phyloP scores from a whole-genome alignment of 2,888 invertebrate species.

The Aphrophora alni region DNA sequence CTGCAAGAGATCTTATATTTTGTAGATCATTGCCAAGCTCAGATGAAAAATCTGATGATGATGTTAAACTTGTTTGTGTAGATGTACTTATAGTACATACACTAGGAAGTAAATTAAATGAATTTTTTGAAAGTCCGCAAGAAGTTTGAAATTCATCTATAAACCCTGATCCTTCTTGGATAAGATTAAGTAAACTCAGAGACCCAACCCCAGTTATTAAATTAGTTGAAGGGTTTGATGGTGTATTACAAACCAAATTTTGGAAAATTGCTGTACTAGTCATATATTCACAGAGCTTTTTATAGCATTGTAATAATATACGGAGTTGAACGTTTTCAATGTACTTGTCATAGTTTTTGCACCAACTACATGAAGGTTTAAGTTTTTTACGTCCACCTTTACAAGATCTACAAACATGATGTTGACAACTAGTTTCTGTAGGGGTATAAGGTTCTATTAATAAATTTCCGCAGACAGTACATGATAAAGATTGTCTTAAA shows the following conservation, averaged over 20 bases:
- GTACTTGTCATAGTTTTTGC: conserved; percentile 83
- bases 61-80: conserved; percentile 58
- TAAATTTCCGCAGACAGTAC: conserved; percentile 87
- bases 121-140: conserved; percentile 74
- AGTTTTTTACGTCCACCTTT: conserved; percentile 84
- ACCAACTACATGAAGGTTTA: conserved; percentile 84
- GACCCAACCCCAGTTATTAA: conserved; percentile 54
- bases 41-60: conserved; percentile 55
- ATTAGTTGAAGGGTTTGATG: conserved; percentile 57
- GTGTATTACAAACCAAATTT: conserved; percentile 60
- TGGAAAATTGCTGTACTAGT: conserved; percentile 75
- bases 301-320: conserved; percentile 85
- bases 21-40: conserved; percentile 47
- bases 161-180: conserved; percentile 81
- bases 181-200: conserved; percentile 69
- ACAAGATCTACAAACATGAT: conserved; percentile 87
- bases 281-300: conserved; percentile 85
- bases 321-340: conserved; percentile 81
- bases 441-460: conserved; percentile 84
- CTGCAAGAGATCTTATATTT: conserved; percentile 57
- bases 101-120: conserved; percentile 76
- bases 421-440: conserved; percentile 79
- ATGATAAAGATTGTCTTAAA: conserved; percentile 84
- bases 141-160: conserved; percentile 75
- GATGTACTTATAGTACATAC: conserved; percentile 71